phyloP scores from a whole-genome alignment of 2,888 invertebrate genomes.

The Mimumesa dahlbomi region DNA sequence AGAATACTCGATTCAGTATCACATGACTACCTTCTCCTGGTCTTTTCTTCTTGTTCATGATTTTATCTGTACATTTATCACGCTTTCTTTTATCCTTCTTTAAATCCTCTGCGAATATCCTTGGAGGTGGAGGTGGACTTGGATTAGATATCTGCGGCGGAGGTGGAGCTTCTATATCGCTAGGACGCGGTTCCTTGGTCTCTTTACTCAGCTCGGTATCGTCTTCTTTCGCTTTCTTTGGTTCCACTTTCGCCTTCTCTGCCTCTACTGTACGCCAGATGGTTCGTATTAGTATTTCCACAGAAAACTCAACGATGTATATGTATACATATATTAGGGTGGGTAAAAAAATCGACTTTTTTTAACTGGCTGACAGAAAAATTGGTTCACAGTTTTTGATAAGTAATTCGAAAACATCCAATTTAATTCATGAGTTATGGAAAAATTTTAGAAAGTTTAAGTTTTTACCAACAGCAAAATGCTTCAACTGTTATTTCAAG shows the following conservation, averaged over 20 bases:
- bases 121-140: constrained; percentile 78
- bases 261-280: constrained; percentile 6
- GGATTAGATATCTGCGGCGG: constrained; percentile 74
- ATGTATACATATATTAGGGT: too few species aligned
- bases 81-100: constrained; percentile 58
- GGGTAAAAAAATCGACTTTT: too few species aligned
- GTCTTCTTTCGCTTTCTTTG: constrained; percentile 31
- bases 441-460: too few species aligned
- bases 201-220: constrained; percentile 12
- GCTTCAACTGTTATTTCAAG: too few species aligned
- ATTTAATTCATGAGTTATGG: too few species aligned
- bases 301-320: too few species aligned
- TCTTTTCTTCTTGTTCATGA: constrained; percentile 60
- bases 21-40: constrained; percentile 38
- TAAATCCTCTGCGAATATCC: constrained; percentile 74
- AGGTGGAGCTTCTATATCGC: constrained; percentile 64
- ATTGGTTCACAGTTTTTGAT: too few species aligned
- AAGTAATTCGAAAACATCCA: too few species aligned
- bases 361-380: too few species aligned
- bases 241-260: constrained; percentile 30
- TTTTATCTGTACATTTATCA: constrained; percentile 43
- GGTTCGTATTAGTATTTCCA: too few species aligned
- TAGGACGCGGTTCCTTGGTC: not conserved
- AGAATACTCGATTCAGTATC: not conserved
- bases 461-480: too few species aligned